These are phyloP conservation scores for Pantherophis vulpinus DNA, from an alignment of 2,797 vertebrate genomes.

Conservation along the genomic window DNA sequence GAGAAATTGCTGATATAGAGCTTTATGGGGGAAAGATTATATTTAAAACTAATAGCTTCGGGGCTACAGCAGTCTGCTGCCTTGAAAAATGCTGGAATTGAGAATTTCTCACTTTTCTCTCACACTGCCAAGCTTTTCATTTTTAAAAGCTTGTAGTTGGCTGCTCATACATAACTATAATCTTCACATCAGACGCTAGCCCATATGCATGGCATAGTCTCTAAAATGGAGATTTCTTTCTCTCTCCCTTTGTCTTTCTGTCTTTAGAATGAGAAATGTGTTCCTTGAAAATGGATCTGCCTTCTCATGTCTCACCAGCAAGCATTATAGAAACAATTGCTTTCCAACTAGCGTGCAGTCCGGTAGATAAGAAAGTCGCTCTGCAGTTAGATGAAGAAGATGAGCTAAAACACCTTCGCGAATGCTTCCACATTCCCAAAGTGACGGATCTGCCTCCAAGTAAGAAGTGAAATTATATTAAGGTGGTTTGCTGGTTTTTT, in stretches of 20 bases:
- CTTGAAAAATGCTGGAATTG: constrained; percentile 47
- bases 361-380: constrained; percentile 75
- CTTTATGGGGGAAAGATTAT: constrained; percentile 22
- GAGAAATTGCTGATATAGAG: constrained; percentile 33
- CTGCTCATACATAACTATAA: constrained; percentile 21
- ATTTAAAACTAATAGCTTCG: constrained; percentile 6
- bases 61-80: constrained; percentile 37
- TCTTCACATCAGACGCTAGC: neutral
- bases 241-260: constrained; percentile 18
- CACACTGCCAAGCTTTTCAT: constrained; percentile 38
- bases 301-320: constrained; percentile 46
- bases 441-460: constrained; percentile 80
- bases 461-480: constrained; percentile 70
- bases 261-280: constrained; percentile 47
- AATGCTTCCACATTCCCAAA: constrained; percentile 83
- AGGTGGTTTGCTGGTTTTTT: neutral
- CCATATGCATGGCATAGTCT: constrained; percentile 22
- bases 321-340: constrained; percentile 71
- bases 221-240: constrained; percentile 36
- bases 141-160: constrained; percentile 39
- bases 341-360: constrained; percentile 71
- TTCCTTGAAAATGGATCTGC: constrained; percentile 65
- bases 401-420: constrained; percentile 75
- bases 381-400: constrained; percentile 80
- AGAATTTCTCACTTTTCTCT: constrained; percentile 33